Base-by-base conservation (phyloP, 2,797 vertebrate genomes). In the Lerista edwardsae region DNA sequence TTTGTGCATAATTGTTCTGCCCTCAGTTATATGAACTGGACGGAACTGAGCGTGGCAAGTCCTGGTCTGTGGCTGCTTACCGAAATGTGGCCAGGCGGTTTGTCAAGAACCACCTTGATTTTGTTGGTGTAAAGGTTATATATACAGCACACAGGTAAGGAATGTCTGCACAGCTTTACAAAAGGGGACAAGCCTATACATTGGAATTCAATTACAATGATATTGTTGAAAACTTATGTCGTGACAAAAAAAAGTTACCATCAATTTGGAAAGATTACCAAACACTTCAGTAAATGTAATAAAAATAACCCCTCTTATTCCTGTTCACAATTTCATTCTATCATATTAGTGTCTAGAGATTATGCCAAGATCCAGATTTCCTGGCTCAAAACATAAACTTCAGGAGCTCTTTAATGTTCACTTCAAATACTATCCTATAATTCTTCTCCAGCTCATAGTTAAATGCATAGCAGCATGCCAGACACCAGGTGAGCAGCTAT, bases 11-110 rank as follows among this genome's bases (percentile, higher is more conserved):
- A 39, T 91, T 73, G 2, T 67, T n/a, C 0, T 0, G 15, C 5
- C 86, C 34, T 65, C 90, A 99, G 98, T 94, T 98, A 0, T 99
- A 98, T 0, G 98, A 99, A 88, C 93, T 98, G 76, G 96, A 98
- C 0, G 98, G 98, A 87, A 96, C 90, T 15, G 82, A 6, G 25
- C 95, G 98, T 11, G 82, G 94, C 71, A 90, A 65, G 51, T 93
- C 93, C 3, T 99, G 97, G 97, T 93, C 94, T 0, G 85, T 98
- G 93, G 95, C 92, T 87, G 90, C 96, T 59, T 98, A 97, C 86
- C 90, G 6, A 86, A 95, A 98, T 0, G 91, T 98, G 87, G 91
- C 95, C 57, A 91, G 59, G 44, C 91, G 87, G 83, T 99, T 99
- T 79, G 91, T 72, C 15, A 89, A 92, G 11, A 89, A 95, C 47